Conservation (phyloP, 2,113 vertebrate genomes). For the Falcunculus frontatus region DNA sequence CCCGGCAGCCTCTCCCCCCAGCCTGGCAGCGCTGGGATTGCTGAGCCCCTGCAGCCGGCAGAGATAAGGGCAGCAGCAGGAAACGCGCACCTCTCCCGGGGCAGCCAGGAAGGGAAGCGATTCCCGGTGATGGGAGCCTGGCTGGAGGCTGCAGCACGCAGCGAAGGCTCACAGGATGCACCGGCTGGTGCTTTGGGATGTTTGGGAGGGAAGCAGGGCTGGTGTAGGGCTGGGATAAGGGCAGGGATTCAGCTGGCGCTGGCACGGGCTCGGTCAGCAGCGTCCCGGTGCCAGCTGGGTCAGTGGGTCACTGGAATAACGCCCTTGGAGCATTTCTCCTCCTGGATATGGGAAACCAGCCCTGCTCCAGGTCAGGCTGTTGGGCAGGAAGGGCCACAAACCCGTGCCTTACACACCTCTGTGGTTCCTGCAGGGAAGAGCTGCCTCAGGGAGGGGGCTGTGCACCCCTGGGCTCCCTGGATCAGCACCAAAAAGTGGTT, state of each 20-base stretch:
- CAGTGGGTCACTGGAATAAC: not conserved
- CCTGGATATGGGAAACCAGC: not conserved
- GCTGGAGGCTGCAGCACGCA: not conserved
- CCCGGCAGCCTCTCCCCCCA: not conserved
- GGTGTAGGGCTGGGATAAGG: not conserved
- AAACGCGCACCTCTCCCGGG: not conserved
- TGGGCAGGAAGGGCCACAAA: not conserved
- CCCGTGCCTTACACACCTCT: fast-evolving
- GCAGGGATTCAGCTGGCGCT: not conserved
- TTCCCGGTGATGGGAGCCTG: not conserved
- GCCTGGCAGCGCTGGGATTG: not conserved
- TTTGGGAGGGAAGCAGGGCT: not conserved
- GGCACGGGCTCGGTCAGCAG: fast-evolving
- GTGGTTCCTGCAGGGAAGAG: not conserved
- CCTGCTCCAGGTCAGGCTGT: fast-evolving
- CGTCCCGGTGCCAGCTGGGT: not conserved
- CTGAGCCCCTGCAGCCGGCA: not conserved
- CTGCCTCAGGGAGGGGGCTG: fast-evolving
- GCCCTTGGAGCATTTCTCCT: fast-evolving
- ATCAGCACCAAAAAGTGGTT: fast-evolving
- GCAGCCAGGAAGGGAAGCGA: not conserved
- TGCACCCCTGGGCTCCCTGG: not conserved
- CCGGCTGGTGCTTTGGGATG: not conserved
- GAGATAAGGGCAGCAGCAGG: slow-evolving; percentile 29
- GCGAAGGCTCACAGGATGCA: fast-evolving